phyloP scores from a whole-genome alignment of 1,140 invertebrate species.

The Micrasema minimum region DNA sequence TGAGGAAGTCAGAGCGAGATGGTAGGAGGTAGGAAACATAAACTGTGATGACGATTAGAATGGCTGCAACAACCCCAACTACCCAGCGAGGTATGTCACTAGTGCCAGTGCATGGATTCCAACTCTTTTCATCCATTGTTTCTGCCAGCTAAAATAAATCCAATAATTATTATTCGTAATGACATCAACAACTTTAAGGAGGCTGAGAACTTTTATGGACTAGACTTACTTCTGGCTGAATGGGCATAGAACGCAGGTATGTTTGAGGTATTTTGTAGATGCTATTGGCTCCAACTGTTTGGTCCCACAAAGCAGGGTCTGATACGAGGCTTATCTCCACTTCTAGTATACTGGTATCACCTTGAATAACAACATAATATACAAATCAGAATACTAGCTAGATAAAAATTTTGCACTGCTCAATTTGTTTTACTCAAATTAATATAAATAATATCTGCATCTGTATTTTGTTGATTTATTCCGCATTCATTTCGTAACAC shows the following conservation, averaged over 20 bases:
- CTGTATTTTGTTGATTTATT: no score
- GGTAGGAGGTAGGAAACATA: conserved; percentile 49
- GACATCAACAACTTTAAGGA: no score
- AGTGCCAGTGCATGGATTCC: conserved; percentile 42
- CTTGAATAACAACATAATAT: conserved; percentile 25
- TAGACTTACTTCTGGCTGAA: conserved; percentile 45
- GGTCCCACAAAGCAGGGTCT: conserved; percentile 47
- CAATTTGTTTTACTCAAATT: no score
- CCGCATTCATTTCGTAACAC: no score
- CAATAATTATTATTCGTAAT: no score
- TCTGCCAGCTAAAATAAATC: conserved; percentile 41
- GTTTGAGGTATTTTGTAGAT: conserved; percentile 51
- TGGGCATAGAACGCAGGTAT: conserved; percentile 46
- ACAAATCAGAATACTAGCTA: no score
- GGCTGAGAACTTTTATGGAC: background rate
- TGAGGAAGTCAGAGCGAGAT: conserved; percentile 40
- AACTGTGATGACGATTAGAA: conserved; percentile 44
- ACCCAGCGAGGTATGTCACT: conserved; percentile 50
- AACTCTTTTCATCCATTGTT: conserved; percentile 43
- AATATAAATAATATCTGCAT: no score
- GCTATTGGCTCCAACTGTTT: conserved; percentile 31
- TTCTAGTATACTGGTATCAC: conserved; percentile 46
- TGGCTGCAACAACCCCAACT: conserved; percentile 43
- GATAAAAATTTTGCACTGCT: no score
- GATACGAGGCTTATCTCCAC: conserved; percentile 50